Conservation (phyloP, 1,140 invertebrate genomes). For the Arctopsyche grandis region DNA sequence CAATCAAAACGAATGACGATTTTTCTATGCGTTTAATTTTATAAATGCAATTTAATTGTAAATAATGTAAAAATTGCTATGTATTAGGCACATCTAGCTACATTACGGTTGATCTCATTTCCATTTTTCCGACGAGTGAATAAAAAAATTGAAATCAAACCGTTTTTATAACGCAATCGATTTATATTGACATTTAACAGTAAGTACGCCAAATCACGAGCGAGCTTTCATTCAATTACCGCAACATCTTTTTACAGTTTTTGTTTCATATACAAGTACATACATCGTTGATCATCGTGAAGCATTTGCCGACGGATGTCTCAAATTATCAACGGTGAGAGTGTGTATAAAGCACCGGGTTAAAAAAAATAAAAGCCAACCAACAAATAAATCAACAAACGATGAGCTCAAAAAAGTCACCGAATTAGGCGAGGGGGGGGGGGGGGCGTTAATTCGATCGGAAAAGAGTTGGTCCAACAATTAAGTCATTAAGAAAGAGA, state of each 20-base stretch:
- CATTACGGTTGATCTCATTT: no score
- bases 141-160: no score
- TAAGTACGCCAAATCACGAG: not conserved
- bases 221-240: not conserved
- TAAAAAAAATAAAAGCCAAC: not conserved
- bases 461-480: not conserved
- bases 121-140: no score
- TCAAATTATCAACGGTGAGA: slow-evolving; percentile 20
- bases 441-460: not conserved
- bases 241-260: not conserved
- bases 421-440: no score
- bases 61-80: no score
- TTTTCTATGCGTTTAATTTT: no score
- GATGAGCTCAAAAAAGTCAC: not conserved
- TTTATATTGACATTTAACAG: no score
- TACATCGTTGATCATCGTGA: not conserved
- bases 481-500: slow-evolving; percentile 4
- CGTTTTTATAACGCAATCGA: no score
- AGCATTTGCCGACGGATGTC: slow-evolving; percentile 8
- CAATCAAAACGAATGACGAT: no score
- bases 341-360: not conserved
- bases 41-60: no score
- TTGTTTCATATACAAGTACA: not conserved
- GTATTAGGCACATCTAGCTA: no score
- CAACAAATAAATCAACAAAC: not conserved